Base-by-base conservation (phyloP, 2,797 vertebrate genomes). In the Micrastur ruficollis region DNA sequence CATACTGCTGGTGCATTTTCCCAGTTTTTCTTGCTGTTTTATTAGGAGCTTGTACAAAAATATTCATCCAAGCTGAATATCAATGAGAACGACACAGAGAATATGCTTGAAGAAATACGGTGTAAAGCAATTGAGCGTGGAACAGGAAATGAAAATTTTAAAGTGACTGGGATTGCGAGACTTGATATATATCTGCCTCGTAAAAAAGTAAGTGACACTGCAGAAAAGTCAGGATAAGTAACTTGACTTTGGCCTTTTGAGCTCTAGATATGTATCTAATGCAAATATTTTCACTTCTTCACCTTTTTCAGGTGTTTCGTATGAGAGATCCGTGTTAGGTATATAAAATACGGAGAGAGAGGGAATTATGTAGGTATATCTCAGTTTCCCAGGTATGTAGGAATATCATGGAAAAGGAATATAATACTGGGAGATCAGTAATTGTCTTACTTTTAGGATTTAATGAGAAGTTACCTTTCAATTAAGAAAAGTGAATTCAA, bases 161-260 rank as follows among this genome's bases (percentile, higher is more conserved):
- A 97, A 91, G 97, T 99, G 73, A 99, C 98, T 0, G 98, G 97
- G 9, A 97, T 99, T 61, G 99, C 99, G 0, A 99, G 98, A 2
- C 97, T 99, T 75, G 99, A 99, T 92, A 98, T 99, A n/a, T 98
- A 98, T 89, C 97, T 99, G 83, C 99, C 99, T 53, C 81, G 95
- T 15, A 97, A 95, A 90, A 98, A 98, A 89, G 98, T 98, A 97
- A 98, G 98, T 96, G 68, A 53, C 16, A 4, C 14, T 92, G 68
- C 23, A 67, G 50, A 53, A 40, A 62, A 86, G 7, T 90, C 76
- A 49, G n/a, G 46, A 62, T 40, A 68, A 82, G 47, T 65, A 44
- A n/a, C 61, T 68, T 82, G 56, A 7, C 18, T 84, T 76, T 76
- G 59, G 42, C 29, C 10, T 88, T 88, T n/a, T 71, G 32, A 53